Evolutionary conservation across 2,888 invertebrate genomes (phyloP).

Genomic region (Cosmia trapezina): DNA sequence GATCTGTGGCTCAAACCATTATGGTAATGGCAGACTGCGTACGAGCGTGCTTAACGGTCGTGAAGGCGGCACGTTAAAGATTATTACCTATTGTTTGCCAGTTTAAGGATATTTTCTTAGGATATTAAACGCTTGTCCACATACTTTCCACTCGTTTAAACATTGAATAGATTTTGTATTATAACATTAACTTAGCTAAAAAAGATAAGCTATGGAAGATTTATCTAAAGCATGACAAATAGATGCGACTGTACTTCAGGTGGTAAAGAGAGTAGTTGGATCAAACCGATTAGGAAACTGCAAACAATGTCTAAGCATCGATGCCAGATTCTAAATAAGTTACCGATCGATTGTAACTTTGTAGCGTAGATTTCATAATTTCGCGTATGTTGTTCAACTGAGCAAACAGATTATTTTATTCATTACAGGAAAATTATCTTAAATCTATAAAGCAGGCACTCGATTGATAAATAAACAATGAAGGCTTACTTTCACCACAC

Average conservation of each 20-base stretch:
- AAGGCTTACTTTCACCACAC: too few relatives aligned
- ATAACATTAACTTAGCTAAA: constrained; percentile 9
- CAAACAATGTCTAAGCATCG: not conserved
- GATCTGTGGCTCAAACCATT: constrained; percentile 25
- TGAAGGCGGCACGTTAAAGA: constrained; percentile 45
- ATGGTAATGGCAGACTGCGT: constrained; percentile 60
- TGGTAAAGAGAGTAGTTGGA: not conserved
- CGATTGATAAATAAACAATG: too few relatives aligned
- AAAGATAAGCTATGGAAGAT: not conserved
- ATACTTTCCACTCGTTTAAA: constrained; percentile 22
- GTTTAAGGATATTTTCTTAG: constrained; percentile 51
- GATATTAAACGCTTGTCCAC: constrained; percentile 46
- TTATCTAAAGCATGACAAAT: not conserved
- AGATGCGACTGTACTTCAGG: not conserved
- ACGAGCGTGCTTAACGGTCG: constrained; percentile 52
- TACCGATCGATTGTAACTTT: not conserved
- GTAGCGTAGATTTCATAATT: not conserved
- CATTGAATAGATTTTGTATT: constrained; percentile 19
- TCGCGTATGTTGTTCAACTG: not conserved
- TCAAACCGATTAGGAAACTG: not conserved
- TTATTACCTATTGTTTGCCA: constrained; percentile 59
- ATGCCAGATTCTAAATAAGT: too few relatives aligned
- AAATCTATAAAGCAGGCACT: not conserved
- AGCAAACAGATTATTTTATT: not conserved
- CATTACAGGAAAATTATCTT: not conserved